A percentile compares a stretch with the other conserved stretches of the same genome.
Conservation (phyloP, 2,888 invertebrate genomes). For the Metellina segmentata region DNA sequence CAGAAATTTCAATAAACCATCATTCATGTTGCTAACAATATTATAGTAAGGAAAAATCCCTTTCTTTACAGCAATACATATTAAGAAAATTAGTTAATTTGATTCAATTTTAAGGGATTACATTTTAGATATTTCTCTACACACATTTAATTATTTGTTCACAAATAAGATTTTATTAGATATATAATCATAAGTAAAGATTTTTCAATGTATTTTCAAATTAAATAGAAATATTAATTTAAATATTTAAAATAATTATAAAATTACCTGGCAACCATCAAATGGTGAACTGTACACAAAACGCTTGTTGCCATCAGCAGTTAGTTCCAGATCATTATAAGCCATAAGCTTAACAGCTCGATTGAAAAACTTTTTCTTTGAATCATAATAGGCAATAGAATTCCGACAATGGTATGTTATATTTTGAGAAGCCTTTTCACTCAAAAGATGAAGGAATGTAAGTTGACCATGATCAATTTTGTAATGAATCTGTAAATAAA, state of each 20-base stretch:
- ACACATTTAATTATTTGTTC: too few relatives aligned
- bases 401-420: constrained; percentile 93
- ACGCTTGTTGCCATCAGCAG: constrained; percentile 87
- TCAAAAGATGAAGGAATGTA: constrained; percentile 90
- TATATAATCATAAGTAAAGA: too few relatives aligned
- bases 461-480: constrained; percentile 93
- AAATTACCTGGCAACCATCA: constrained; percentile 91
- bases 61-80: too few relatives aligned
- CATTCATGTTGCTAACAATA: too few relatives aligned
- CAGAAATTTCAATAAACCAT: too few relatives aligned
- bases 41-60: too few relatives aligned
- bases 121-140: too few relatives aligned
- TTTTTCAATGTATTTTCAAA: neutral
- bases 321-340: constrained; percentile 91
- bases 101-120: too few relatives aligned
- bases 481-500: constrained; percentile 87
- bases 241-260: neutral
- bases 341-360: constrained; percentile 89
- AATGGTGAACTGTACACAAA: constrained; percentile 87
- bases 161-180: too few relatives aligned
- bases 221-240: neutral
- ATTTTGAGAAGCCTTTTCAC: constrained; percentile 89
- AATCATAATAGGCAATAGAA: constrained; percentile 89
- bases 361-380: constrained; percentile 85
- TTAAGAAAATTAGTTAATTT: too few relatives aligned